phyloP scores from a whole-genome alignment of 1,140 invertebrate species.

The Magallana angulata region DNA sequence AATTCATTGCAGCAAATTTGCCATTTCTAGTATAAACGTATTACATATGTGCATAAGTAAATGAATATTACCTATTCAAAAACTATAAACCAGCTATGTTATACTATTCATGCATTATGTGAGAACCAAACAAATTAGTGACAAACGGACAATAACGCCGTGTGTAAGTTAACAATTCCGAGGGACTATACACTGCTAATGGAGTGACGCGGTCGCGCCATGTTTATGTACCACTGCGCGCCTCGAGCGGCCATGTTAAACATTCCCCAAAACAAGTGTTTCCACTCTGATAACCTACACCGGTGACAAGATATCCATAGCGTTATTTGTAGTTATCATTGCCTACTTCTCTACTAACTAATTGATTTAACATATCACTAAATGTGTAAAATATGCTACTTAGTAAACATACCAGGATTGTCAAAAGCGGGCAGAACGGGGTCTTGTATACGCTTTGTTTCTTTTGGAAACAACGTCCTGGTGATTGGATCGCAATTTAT shows the following conservation, averaged over 20 bases:
- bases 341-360: neutral
- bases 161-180: no score
- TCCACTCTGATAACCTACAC: neutral
- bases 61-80: no score
- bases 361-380: neutral
- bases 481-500: neutral
- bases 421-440: neutral
- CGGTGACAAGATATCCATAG: neutral
- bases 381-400: neutral
- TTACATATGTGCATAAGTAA: no score
- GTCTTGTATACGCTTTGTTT: neutral
- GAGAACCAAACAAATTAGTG: no score
- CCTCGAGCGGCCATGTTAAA: neutral
- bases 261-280: neutral
- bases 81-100: no score
- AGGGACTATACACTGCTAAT: no score
- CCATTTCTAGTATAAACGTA: no score
- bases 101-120: no score
- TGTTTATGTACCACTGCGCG: conserved; percentile 13
- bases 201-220: neutral
- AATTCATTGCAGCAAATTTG: no score
- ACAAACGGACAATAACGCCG: no score
- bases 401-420: neutral
- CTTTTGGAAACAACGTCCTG: neutral
- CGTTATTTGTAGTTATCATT: neutral